Evolutionary conservation across 2,113 vertebrate genomes (phyloP), one percentile per base, ranked within the genome.

Genomic region (Rousettus leschenaultii): DNA sequence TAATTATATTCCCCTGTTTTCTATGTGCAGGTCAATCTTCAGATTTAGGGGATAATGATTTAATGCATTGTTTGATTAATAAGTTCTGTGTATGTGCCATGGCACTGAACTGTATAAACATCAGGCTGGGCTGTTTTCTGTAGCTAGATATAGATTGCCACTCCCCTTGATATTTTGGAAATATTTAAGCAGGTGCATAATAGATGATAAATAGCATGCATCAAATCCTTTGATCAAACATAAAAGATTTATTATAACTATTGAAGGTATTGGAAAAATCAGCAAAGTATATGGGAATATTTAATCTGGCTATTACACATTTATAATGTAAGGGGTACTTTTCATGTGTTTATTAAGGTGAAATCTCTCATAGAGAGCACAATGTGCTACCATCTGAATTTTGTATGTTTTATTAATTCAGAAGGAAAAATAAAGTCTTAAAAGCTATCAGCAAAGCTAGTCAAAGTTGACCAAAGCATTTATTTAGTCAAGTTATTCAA

Each of bases 321-420:
- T 97, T 96, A 96, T 93, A 94, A 97, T 74, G 71, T 84, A 97
- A 96, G 89, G 97, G 74, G 48, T 61, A 84, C 63, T 97, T 96
- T 93, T 95, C 75, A 83, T 83, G 68, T 96, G 85, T 97, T 97
- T 97, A 95, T 97, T 96, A 96, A 97, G 96, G 70, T 89, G 43
- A 68, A 97, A 93, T 96, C 91, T 97, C 84, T 55, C 94, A 94
- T 86, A 91, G 89, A 97, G 96, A 77, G 38, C 12, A 92, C 94
- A 93, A 95, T 97, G 96, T 96, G 97, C 74, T 95, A 57, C 71
- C 75, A 87, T 96, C 79, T 89, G 70, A 96, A 92, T 96, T 97
- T 89, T 59, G 33, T 95, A 91, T 95, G 88, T 95, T 95, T 97
- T 97, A 97, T 96, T 97, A 91, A 96, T 97, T 96, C 45, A 55